phyloP scores from a whole-genome alignment of 2,888 invertebrate genomes.

The Palloptera scutellata region DNA sequence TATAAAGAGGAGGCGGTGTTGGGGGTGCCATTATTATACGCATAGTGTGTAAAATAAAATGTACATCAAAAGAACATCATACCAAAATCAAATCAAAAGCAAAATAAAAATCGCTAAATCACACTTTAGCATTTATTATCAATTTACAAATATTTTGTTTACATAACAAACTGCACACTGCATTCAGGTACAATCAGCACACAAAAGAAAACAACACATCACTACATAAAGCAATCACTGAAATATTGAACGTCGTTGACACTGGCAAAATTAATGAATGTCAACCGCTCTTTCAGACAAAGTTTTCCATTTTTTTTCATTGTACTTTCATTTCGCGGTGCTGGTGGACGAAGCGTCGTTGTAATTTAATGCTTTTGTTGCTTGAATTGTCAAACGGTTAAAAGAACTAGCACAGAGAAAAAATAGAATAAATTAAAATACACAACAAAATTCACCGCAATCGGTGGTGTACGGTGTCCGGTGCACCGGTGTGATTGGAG shows the following conservation, averaged over 20 bases:
- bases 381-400: not conserved
- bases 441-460: constrained; percentile 14
- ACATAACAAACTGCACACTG: too few relatives aligned
- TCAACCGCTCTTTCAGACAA: too few relatives aligned
- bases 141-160: too few relatives aligned
- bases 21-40: constrained; percentile 50
- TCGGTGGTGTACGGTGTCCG: too few relatives aligned
- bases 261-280: too few relatives aligned
- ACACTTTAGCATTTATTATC: too few relatives aligned
- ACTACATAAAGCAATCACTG: too few relatives aligned
- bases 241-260: constrained; percentile 1
- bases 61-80: not conserved
- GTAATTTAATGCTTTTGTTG: not conserved
- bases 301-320: too few relatives aligned
- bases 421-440: constrained; percentile 4
- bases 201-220: too few relatives aligned
- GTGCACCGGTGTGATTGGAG: not conserved
- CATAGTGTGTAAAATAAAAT: not conserved
- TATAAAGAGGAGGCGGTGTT: constrained; percentile 25
- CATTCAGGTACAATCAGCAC: too few relatives aligned
- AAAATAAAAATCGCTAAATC: not conserved
- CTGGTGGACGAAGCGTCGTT: too few relatives aligned
- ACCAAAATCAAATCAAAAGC: constrained; percentile 4
- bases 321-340: too few relatives aligned
- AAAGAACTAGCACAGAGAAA: not conserved